phyloP scores from a whole-genome alignment of 1,140 invertebrate genomes.

The Meloidogyne floridensis region DNA sequence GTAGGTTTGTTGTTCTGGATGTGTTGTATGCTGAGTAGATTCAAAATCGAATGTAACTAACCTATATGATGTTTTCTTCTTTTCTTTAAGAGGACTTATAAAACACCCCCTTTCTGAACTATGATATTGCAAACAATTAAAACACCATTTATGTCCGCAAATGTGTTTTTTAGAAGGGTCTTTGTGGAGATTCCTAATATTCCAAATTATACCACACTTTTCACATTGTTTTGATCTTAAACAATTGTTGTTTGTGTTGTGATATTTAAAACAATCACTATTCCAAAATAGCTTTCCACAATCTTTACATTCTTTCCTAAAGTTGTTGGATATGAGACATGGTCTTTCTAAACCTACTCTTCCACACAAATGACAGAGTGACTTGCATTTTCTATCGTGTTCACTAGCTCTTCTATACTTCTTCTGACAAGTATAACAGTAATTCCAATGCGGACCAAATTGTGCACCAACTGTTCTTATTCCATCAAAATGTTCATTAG shows the following conservation, averaged over 20 bases:
- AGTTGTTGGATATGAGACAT: neutral
- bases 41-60: neutral
- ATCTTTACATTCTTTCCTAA: neutral
- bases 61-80: neutral
- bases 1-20: neutral
- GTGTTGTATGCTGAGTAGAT: neutral
- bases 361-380: neutral
- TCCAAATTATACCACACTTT: conserved; percentile 12
- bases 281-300: neutral
- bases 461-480: neutral
- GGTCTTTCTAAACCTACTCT: neutral
- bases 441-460: neutral
- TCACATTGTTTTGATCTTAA: neutral
- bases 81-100: neutral
- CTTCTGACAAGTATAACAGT: conserved; percentile 1
- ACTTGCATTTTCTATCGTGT: neutral
- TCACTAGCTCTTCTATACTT: neutral
- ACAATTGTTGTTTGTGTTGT: neutral
- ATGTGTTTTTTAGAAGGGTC: neutral
- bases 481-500: conserved; percentile 13
- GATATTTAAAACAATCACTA: neutral
- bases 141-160: neutral
- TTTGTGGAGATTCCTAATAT: neutral
- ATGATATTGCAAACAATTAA: neutral
- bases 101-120: neutral